Base-by-base conservation (phyloP, 2,113 vertebrate species). In the Dicerorhinus sumatrensis region DNA sequence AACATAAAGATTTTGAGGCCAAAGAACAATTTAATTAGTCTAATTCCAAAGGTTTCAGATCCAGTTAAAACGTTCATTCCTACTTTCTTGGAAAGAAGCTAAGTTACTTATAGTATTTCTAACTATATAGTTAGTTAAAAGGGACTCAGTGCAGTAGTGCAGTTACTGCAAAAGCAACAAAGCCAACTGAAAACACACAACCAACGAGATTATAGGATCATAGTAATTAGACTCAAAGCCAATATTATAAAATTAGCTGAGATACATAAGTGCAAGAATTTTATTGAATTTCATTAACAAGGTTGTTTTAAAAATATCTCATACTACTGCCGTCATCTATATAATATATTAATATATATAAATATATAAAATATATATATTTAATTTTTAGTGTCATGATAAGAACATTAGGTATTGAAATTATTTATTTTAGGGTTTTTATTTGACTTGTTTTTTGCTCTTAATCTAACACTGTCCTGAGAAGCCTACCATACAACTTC, bases 401-500 rank as follows among this genome's bases (percentile, higher is more conserved):
- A 62, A 90, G 84, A 72, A 60, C 33, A 67, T 80, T 69, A 77
- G 29, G 81, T 80, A 62, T 62, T 21, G 27, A 87, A 62, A 80
- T 60, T 86, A 77, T 69, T 87, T 86, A 42, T 20, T 56, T 72
- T 23, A 18, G 48, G 36, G 29, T 46, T 29, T 20, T 42, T 77
- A 42, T 60, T 92, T 72, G 62, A 69, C 62, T 60, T 81, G 16
- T n/a, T 93, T 93, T 94, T 80, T 18, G 89, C 51, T 39, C 84
- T 62, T 20, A 89, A 73, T 33, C 67, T 27, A 73, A 89, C 29
- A 54, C 65, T 42, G 6, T 73, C 75, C n/a, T 42, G 12, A 82
- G 23, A 82, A 73, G n/a, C 23, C 33, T 82, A 76, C n/a, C 36
- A 65, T 36, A 46, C 7, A 76, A 42, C 29, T 83, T 89, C 73